These are phyloP conservation scores for Dasypogon diadema DNA, from an alignment of 2,888 invertebrate species.

Conservation along the genomic window DNA sequence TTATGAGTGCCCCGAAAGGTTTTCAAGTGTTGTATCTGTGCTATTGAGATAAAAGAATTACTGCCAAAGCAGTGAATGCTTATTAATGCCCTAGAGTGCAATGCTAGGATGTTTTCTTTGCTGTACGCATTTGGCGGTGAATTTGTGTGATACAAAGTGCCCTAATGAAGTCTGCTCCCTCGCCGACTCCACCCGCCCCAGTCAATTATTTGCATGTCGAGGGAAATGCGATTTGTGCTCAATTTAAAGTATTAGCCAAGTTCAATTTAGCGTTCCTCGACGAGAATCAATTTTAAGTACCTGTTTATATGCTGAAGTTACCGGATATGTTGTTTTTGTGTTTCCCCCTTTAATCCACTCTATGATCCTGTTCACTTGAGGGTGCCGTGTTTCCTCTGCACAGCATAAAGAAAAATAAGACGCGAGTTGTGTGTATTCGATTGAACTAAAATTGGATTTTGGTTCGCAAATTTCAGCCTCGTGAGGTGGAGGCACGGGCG, in stretches of 20 bases:
- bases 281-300: conserved; percentile 32
- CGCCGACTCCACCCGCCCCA: no score
- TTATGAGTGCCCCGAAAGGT: no score
- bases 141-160: no score
- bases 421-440: conserved; percentile 36
- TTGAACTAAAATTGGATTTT: conserved; percentile 45
- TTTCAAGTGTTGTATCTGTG: no score
- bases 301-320: conserved; percentile 19
- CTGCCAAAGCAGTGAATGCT: no score
- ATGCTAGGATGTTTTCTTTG: no score
- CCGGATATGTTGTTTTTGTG: conserved; percentile 15
- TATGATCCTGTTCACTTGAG: conserved; percentile 12
- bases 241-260: conserved; percentile 4
- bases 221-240: not conserved
- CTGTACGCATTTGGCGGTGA: no score
- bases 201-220: not conserved
- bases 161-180: not conserved
- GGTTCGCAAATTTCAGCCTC: conserved; percentile 23
- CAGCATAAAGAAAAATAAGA: not conserved
- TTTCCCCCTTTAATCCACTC: conserved; percentile 15
- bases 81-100: no score
- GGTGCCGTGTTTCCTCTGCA: conserved; percentile 5
- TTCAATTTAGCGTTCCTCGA: conserved; percentile 18
- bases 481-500: not conserved
- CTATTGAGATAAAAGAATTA: no score